phyloP scores from a whole-genome alignment of 1,140 invertebrate species.

The Drosophila orena region DNA sequence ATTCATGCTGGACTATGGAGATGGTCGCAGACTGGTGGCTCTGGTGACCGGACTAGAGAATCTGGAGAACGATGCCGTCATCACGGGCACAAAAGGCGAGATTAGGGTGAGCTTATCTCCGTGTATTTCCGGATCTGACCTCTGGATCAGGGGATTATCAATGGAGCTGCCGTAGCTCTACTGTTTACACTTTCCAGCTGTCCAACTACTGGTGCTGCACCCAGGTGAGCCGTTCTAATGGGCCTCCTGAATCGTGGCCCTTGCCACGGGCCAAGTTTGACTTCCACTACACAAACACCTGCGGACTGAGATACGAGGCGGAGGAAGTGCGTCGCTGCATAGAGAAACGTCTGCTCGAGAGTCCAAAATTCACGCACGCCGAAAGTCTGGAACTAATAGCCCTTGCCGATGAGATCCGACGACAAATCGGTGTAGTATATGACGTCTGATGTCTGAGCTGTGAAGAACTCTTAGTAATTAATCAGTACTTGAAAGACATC shows the following conservation, averaged over 20 bases:
- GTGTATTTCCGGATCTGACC: not conserved
- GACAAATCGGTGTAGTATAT: conserved; percentile 88
- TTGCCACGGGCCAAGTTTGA: conserved; percentile 86
- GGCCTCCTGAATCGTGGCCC: conserved; percentile 85
- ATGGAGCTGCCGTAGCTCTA: conserved; percentile 1
- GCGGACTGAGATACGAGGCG: conserved; percentile 90
- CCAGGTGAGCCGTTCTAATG: conserved; percentile 67
- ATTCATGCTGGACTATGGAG: conserved; percentile 88
- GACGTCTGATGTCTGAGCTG: conserved; percentile 13
- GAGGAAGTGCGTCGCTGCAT: conserved; percentile 90
- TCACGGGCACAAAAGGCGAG: conserved; percentile 89
- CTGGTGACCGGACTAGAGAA: conserved; percentile 85
- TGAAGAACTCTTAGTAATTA: not conserved
- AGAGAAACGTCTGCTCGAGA: conserved; percentile 87
- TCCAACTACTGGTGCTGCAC: conserved; percentile 85
- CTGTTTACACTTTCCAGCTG: conserved; percentile 64
- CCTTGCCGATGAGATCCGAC: conserved; percentile 88
- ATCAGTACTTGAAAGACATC: not conserved
- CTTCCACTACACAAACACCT: conserved; percentile 89
- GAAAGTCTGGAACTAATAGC: conserved; percentile 87
- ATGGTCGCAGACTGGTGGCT: conserved; percentile 87
- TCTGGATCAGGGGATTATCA: conserved; percentile 22
- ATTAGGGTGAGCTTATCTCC: conserved; percentile 85
- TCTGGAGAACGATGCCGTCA: conserved; percentile 88
- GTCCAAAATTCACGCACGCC: conserved; percentile 86